phyloP scores from a whole-genome alignment of 2,797 vertebrate species.

The Taenioides sp. region DNA sequence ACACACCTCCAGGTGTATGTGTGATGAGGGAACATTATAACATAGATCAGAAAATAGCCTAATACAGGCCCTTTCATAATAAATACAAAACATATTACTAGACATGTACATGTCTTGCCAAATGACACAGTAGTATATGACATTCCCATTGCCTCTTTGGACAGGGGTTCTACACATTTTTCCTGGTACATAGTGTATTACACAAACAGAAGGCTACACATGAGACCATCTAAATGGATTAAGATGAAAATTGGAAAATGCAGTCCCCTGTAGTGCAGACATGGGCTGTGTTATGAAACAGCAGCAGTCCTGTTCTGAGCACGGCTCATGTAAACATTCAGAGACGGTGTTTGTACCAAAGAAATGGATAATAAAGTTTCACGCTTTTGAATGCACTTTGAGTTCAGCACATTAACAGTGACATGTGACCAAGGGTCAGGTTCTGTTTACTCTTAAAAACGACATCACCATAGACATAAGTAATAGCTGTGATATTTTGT shows the following conservation, averaged over 20 bases:
- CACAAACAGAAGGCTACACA: neutral
- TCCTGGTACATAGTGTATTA: neutral
- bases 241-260: neutral
- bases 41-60: no score
- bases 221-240: neutral
- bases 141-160: no score
- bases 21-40: no score
- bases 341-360: slow-evolving; percentile 24
- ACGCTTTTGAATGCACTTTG: slow-evolving; percentile 29
- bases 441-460: slow-evolving; percentile 37
- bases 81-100: no score
- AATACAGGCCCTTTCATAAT: no score
- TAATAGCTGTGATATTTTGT: neutral
- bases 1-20: no score
- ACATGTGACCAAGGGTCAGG: slow-evolving; percentile 53
- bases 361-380: slow-evolving; percentile 19
- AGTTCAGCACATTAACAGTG: slow-evolving; percentile 31
- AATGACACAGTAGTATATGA: no score
- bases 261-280: neutral
- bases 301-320: slow-evolving; percentile 17
- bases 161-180: no score
- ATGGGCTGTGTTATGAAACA: slow-evolving; percentile 1
- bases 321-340: slow-evolving; percentile 18
- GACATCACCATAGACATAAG: neutral
- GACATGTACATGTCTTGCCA: no score